Evolutionary conservation across 1,140 invertebrate genomes (phyloP).

Genomic region (Ceratosolen solmsi): DNA sequence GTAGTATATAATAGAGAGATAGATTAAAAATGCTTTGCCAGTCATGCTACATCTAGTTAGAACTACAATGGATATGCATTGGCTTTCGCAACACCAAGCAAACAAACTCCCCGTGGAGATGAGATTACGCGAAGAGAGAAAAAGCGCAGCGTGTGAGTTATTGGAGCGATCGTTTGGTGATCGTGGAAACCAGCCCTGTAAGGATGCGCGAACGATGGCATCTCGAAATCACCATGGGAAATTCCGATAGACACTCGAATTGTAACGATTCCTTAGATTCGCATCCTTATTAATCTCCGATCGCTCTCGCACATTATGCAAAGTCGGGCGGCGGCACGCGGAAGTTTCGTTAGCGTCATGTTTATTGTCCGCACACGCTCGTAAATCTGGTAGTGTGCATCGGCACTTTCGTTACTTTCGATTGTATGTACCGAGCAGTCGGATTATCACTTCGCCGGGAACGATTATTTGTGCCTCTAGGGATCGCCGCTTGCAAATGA

Average conservation of each 20-base stretch:
- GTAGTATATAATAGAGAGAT: too few species aligned
- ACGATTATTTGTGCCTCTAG: neutral
- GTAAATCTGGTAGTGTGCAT: neutral
- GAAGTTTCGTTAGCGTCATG: neutral
- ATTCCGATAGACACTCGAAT: neutral
- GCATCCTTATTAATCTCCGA: neutral
- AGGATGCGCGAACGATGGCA: neutral
- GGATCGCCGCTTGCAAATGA: neutral
- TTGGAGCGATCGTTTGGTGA: too few species aligned
- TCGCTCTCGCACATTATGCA: neutral
- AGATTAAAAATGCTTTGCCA: too few species aligned
- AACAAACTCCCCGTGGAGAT: too few species aligned
- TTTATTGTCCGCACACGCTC: neutral
- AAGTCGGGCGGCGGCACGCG: neutral
- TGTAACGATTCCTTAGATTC: neutral
- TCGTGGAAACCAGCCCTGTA: neutral
- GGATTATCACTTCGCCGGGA: neutral
- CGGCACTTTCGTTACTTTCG: slow-evolving; percentile 17
- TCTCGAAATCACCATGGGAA: neutral
- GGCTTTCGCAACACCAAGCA: too few species aligned
- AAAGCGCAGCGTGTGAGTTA: too few species aligned
- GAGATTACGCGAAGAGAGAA: too few species aligned
- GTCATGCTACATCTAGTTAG: too few species aligned
- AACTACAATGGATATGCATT: too few species aligned
- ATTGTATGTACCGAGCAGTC: neutral